Base-by-base conservation (phyloP, 2,113 vertebrate species). In the Salvelinus alpinus region DNA sequence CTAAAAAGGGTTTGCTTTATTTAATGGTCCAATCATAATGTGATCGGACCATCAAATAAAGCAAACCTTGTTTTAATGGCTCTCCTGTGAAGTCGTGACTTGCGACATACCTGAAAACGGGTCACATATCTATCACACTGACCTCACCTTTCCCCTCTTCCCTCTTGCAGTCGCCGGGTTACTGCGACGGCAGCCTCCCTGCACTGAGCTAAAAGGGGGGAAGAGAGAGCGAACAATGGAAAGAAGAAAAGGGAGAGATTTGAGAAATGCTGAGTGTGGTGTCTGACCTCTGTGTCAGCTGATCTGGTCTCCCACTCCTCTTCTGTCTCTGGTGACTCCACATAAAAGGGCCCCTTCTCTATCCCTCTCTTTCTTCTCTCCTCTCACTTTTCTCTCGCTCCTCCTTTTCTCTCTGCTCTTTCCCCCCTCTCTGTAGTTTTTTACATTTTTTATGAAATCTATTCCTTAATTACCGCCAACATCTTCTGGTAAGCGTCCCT, bases 381-480 rank as follows among this genome's bases (percentile, higher is more conserved):
- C 70, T 14, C 70, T 16, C 31, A 22, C 64, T 74, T 38, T 71
- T 51, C 60, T 64, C 22, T n/a, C 24, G 38, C 14, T 9, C 18
- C 70, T 16, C 25, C 18, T 24, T 22, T 59, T 71, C 64, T 9
- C 6, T 29, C 44, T 16, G 38, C 64, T 57, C 13, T 12, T 16
- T 16, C 47, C 70, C 70, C 34, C 25, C 51, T 62, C 66, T 29
- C 54, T 73, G 13, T 24, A 47, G 57, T 76, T 60, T 12, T 73
- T 76, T 77, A 69, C 78, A 80, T 76, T 85, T 90, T 27, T 66
- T 13, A 31, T 70, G 27, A 78, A 86, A 82, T 84, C 74, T 72
- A 71, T 79, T 76, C 80, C 82, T 80, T 84, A 86, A 84, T 84
- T 86, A 80, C 78, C 5, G n/a, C 54, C 54, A 44, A 72, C 34